Evolutionary conservation across 2,888 invertebrate genomes (phyloP).

Genomic region (Fissipunctia ypsillon): DNA sequence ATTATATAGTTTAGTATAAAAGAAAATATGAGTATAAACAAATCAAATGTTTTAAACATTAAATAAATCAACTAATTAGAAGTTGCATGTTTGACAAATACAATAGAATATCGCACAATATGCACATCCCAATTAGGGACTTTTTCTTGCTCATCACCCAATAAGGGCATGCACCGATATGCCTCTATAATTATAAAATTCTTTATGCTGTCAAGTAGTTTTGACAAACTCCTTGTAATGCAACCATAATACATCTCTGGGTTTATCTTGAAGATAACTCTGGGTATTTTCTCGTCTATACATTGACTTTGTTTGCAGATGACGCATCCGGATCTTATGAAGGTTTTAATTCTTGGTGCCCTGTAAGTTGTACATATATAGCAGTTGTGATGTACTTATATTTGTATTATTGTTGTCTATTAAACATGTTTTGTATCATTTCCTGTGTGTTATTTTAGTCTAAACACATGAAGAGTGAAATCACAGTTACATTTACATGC

Average conservation of each 20-base stretch:
- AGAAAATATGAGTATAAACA: neutral
- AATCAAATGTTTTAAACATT: constrained; percentile 10
- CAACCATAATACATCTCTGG: constrained; percentile 28
- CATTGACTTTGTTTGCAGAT: constrained; percentile 66
- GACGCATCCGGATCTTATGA: constrained; percentile 62
- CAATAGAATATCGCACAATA: constrained; percentile 79
- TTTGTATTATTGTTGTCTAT: constrained; percentile 79
- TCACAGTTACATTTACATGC: no score
- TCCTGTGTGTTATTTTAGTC: constrained; percentile 27
- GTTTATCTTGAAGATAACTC: constrained; percentile 12
- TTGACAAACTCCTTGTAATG: constrained; percentile 77
- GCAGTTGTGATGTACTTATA: constrained; percentile 83
- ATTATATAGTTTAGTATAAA: constrained; percentile 7
- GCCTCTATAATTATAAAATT: constrained; percentile 79
- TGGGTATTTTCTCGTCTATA: constrained; percentile 59
- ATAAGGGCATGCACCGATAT: constrained; percentile 85
- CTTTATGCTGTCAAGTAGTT: constrained; percentile 64
- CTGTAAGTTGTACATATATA: constrained; percentile 73
- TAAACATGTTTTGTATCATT: constrained; percentile 73
- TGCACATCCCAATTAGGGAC: constrained; percentile 83
- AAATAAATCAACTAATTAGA: constrained; percentile 3
- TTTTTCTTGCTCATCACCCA: constrained; percentile 80
- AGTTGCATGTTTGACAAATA: constrained; percentile 68
- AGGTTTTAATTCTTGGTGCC: constrained; percentile 67
- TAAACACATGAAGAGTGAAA: neutral